A percentile compares a stretch with the other conserved stretches of the same genome.
Evolutionary conservation across 2,113 vertebrate species (phyloP).

Genomic region (Ochotona curzoniae): DNA sequence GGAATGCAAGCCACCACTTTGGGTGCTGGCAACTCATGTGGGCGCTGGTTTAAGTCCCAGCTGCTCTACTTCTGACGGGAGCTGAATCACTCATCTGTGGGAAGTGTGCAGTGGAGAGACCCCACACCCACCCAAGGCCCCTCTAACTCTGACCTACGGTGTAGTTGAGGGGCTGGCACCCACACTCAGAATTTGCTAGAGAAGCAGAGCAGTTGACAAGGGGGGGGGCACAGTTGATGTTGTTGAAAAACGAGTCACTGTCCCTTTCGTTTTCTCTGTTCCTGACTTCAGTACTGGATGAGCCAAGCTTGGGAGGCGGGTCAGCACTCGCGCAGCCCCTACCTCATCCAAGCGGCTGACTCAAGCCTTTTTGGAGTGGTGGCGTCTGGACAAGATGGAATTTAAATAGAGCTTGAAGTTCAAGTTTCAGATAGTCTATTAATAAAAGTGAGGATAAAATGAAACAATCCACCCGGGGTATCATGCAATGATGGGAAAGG

Average conservation of each 20-base stretch:
- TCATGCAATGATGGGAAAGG: not conserved
- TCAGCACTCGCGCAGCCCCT: not conserved
- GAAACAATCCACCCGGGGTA: not conserved
- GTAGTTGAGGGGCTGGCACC: not conserved
- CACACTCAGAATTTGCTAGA: not conserved
- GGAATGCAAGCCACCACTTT: too few species aligned
- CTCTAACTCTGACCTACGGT: not conserved
- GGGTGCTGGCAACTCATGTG: too few species aligned
- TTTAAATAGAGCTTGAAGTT: not conserved
- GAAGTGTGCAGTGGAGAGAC: not conserved
- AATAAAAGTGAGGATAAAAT: constrained; percentile 15
- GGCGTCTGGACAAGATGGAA: not conserved
- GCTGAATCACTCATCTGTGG: not conserved
- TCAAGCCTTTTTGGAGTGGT: not conserved
- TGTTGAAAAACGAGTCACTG: not conserved
- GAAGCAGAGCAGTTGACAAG: not conserved
- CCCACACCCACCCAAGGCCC: too few species aligned
- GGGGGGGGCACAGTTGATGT: not conserved
- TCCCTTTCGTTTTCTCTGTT: not conserved
- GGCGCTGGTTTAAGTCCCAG: too few species aligned
- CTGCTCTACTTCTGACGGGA: not conserved
- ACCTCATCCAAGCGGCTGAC: not conserved
- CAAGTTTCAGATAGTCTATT: not conserved
- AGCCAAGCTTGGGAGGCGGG: not conserved
- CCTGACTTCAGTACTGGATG: not conserved